phyloP scores from a whole-genome alignment of 2,888 invertebrate species.

The Phaonia tiefii region DNA sequence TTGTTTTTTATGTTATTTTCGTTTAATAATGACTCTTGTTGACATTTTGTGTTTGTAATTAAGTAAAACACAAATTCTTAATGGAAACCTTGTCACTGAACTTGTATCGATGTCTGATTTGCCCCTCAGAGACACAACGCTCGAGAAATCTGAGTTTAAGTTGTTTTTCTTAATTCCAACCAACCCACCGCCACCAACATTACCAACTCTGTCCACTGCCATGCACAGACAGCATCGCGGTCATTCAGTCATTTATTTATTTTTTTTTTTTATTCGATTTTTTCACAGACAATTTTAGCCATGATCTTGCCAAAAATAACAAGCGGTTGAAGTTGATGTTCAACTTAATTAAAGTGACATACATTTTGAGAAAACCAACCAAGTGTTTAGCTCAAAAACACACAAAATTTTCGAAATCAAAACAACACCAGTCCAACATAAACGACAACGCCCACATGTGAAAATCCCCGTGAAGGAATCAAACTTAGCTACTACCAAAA shows the following conservation, averaged over 20 bases:
- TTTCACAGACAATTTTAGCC: slow-evolving; percentile 59
- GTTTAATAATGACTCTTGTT: slow-evolving; percentile 52
- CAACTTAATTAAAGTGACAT: slow-evolving; percentile 67
- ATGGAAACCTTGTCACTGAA: slow-evolving; percentile 66
- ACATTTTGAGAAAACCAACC: slow-evolving; percentile 58
- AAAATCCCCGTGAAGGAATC: not conserved
- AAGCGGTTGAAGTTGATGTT: slow-evolving; percentile 64
- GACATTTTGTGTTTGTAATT: slow-evolving; percentile 59
- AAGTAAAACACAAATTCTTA: slow-evolving; percentile 52
- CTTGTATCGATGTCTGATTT: slow-evolving; percentile 48
- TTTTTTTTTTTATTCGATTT: too few species aligned
- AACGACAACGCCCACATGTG: slow-evolving; percentile 35
- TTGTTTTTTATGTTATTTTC: not conserved
- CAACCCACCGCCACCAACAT: not conserved
- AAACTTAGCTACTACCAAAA: slow-evolving; percentile 16
- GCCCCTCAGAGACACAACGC: slow-evolving; percentile 31
- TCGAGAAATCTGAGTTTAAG: slow-evolving; percentile 46
- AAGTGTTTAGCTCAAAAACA: slow-evolving; percentile 20
- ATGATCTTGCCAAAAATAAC: slow-evolving; percentile 61
- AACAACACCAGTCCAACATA: slow-evolving; percentile 47
- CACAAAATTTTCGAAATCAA: slow-evolving; percentile 27
- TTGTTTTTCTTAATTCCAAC: slow-evolving; percentile 60
- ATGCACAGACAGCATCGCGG: not conserved
- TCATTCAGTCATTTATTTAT: slow-evolving; percentile 18
- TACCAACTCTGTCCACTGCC: too few species aligned